Evolutionary conservation across 2,797 vertebrate genomes (phyloP).

Genomic region (Thalassophryne amazonica): DNA sequence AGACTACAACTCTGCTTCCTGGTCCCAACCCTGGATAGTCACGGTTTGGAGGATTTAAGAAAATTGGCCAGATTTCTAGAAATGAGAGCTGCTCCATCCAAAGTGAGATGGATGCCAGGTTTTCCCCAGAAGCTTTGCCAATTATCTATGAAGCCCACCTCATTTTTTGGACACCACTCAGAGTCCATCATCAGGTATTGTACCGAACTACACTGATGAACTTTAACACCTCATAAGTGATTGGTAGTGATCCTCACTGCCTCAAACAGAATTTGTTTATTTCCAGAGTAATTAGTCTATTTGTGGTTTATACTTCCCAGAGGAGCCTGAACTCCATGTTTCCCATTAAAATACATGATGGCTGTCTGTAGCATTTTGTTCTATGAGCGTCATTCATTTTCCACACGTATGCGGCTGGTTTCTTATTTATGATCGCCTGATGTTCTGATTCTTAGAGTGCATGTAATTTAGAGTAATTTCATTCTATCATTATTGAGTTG

Average conservation of each 20-base stretch:
- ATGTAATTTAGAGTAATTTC: constrained; percentile 67
- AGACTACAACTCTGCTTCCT: no score
- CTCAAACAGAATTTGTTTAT: constrained; percentile 1
- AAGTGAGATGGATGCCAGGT: no score
- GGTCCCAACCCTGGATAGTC: no score
- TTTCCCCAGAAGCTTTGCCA: no score
- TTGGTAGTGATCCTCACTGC: constrained; percentile 11
- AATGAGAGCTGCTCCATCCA: no score
- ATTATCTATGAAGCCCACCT: no score
- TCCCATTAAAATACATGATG: constrained; percentile 53
- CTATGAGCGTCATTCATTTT: constrained; percentile 42
- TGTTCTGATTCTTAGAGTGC: constrained; percentile 56
- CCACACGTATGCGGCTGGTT: constrained; percentile 33
- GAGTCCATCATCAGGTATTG: constrained; percentile 5
- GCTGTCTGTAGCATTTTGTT: constrained; percentile 54
- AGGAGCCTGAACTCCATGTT: constrained; percentile 30
- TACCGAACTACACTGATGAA: neutral
- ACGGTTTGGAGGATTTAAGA: no score
- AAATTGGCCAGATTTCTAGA: no score
- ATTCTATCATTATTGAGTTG: constrained; percentile 50
- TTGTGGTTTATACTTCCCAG: constrained; percentile 25
- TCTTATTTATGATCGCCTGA: constrained; percentile 50
- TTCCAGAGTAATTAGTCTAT: constrained; percentile 20
- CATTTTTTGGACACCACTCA: no score
- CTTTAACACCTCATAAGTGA: constrained; percentile 7